Percentiles rank a stretch among this genome's conserved stretches.
Evolutionary conservation across 2,797 vertebrate genomes (phyloP).

Genomic region (Natrix natrix): DNA sequence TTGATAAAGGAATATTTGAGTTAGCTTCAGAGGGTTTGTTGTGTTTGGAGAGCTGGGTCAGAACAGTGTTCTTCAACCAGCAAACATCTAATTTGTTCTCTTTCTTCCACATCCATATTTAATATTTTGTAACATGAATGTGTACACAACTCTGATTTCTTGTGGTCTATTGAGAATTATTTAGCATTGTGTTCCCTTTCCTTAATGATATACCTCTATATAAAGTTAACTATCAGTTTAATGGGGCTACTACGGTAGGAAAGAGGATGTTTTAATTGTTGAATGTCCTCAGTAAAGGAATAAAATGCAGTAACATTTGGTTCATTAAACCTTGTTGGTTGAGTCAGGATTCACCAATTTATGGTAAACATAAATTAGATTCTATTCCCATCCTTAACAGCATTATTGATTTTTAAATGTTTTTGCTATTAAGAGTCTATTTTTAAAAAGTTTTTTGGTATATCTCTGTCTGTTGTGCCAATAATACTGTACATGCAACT

Average conservation of each 20-base stretch:
- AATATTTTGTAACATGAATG: neutral
- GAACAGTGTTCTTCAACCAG: neutral
- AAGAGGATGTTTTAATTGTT: neutral
- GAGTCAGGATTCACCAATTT: neutral
- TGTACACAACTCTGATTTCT: neutral
- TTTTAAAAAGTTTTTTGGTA: neutral
- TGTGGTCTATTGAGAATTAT: neutral
- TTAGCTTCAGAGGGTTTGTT: too few species aligned
- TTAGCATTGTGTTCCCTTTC: neutral
- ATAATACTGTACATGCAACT: neutral
- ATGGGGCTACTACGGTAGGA: neutral
- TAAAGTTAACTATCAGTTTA: conserved; percentile 16
- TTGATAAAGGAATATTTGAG: too few species aligned
- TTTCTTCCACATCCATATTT: neutral
- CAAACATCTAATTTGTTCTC: neutral
- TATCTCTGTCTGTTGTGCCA: neutral
- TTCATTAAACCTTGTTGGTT: conserved; percentile 1
- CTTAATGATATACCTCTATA: neutral
- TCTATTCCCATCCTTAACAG: neutral
- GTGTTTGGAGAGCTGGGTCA: too few species aligned
- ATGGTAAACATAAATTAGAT: neutral
- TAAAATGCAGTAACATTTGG: neutral
- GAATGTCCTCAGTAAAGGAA: neutral
- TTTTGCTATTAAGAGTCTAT: neutral
- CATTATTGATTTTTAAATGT: neutral